phyloP scores from a whole-genome alignment of 2,113 vertebrate genomes.

The Alaudala cheleensis region DNA sequence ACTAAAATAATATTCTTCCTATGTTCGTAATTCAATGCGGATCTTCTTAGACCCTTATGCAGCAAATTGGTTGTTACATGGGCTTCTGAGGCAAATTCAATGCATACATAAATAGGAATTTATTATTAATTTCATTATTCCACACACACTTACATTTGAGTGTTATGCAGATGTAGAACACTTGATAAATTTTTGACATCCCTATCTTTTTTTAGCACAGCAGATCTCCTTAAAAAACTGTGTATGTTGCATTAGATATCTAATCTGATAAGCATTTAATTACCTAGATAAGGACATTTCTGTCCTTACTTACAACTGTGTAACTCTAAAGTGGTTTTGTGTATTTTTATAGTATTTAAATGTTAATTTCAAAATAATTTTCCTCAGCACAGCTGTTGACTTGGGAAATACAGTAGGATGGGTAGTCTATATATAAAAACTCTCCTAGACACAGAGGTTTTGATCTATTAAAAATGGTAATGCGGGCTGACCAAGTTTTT shows the following conservation, averaged over 20 bases:
- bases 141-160: background rate
- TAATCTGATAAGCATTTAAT: background rate
- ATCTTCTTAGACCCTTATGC: background rate
- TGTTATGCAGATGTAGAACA: background rate
- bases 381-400: background rate
- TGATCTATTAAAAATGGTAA: background rate
- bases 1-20: background rate
- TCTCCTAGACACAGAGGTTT: background rate
- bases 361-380: background rate
- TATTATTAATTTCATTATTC: background rate
- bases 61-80: background rate
- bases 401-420: background rate
- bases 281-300: background rate
- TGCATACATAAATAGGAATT: background rate
- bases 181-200: background rate
- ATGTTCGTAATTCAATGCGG: background rate
- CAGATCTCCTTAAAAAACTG: background rate
- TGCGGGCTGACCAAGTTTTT: background rate
- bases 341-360: background rate
- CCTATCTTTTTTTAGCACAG: background rate
- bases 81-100: background rate
- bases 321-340: background rate
- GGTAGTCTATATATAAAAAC: background rate
- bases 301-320: background rate
- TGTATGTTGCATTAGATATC: background rate